Conservation (phyloP, 2,113 vertebrate genomes). For the Rhea americana region DNA sequence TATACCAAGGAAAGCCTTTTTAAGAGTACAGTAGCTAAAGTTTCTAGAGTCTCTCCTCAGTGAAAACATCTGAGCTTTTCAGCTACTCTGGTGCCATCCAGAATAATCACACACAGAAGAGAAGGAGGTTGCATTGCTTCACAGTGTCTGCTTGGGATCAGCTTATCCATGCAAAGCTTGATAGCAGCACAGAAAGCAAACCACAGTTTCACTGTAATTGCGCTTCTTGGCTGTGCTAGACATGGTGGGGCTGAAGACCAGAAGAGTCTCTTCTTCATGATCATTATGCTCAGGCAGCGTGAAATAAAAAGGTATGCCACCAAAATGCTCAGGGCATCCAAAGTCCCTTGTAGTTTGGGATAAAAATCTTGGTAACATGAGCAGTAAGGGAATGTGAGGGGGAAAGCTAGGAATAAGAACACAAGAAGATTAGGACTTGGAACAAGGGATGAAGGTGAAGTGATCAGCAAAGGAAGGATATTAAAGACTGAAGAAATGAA, state of each 20-base stretch:
- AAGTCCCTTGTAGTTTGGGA: not conserved
- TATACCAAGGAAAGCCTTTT: not conserved
- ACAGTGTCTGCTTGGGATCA: not conserved
- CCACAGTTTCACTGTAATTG: not conserved
- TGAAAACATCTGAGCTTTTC: not conserved
- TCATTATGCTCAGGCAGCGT: not conserved
- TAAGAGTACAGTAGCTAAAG: not conserved
- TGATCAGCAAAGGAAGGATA: not conserved
- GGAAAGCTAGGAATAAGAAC: not conserved
- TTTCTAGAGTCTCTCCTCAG: not conserved
- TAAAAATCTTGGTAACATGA: not conserved
- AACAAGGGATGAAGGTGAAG: not conserved
- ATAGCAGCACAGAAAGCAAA: not conserved
- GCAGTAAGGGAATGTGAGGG: not conserved
- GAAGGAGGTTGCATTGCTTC: not conserved
- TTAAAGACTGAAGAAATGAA: not conserved
- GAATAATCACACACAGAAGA: not conserved
- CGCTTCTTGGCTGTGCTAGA: not conserved
- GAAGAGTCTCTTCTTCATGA: not conserved
- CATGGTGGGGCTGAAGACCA: too few species aligned
- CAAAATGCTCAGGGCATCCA: not conserved
- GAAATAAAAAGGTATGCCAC: not conserved
- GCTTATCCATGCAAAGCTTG: not conserved
- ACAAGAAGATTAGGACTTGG: not conserved
- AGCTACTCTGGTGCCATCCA: not conserved